Conservation (phyloP, 1,140 invertebrate genomes). For the Battus philenor region DNA sequence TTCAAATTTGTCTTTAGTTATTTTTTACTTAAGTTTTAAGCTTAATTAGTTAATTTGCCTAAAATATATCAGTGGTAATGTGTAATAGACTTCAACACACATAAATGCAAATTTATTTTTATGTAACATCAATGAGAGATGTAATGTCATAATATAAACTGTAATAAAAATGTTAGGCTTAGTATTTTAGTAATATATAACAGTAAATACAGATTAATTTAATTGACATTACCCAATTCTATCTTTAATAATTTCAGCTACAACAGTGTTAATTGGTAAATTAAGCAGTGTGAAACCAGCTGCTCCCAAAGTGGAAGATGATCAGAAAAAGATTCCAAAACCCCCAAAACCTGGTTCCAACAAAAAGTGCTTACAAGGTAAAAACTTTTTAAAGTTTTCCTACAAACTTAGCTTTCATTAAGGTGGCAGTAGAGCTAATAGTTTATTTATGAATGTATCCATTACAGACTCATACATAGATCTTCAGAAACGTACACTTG, state of each 20-base stretch:
- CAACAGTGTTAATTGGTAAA: slow-evolving; percentile 60
- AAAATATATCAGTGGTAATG: no score
- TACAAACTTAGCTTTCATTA: not conserved
- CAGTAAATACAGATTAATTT: no score
- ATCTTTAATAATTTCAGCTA: no score
- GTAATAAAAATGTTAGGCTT: not conserved
- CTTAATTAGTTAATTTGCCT: no score
- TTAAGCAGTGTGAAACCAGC: slow-evolving; percentile 44
- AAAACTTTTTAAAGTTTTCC: not conserved
- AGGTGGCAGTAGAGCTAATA: not conserved
- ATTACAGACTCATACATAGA: slow-evolving; percentile 46
- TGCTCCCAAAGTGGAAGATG: slow-evolving; percentile 33
- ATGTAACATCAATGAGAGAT: no score
- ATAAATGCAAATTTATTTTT: no score
- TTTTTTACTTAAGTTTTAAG: no score
- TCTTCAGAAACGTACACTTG: slow-evolving; percentile 47
- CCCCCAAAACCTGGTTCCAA: slow-evolving; percentile 23
- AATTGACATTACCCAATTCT: no score
- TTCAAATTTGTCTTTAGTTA: no score
- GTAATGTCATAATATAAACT: no score
- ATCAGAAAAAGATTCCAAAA: slow-evolving; percentile 42
- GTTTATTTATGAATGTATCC: not conserved
- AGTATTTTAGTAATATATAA: not conserved
- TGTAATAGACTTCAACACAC: no score
- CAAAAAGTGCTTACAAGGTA: slow-evolving; percentile 8